A percentile compares a stretch with the other conserved stretches of the same genome.
Evolutionary conservation across 2,113 vertebrate species (phyloP).

Genomic region (Amphiprion percula): DNA sequence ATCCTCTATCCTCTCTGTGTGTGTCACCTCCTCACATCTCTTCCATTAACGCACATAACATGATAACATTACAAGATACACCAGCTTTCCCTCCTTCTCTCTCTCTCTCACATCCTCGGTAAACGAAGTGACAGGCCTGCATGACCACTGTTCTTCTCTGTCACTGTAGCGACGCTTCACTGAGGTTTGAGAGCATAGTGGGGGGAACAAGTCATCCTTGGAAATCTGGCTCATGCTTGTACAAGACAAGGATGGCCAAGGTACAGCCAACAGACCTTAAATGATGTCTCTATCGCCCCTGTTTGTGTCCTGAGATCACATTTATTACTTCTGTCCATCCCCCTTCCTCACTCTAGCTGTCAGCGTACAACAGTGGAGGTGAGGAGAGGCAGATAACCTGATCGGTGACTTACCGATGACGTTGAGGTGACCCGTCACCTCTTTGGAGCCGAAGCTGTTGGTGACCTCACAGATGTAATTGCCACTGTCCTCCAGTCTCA

Average conservation of each 20-base stretch:
- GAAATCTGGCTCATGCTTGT: conserved; percentile 43
- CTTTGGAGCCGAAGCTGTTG: conserved; percentile 97
- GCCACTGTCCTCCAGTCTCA: conserved; percentile 95
- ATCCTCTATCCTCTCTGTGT: conserved; percentile 12
- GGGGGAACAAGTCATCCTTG: conserved; percentile 44
- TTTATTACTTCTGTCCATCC: conserved; percentile 36
- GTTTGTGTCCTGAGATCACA: conserved; percentile 22
- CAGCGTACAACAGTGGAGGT: background rate
- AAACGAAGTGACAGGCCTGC: conserved; percentile 20
- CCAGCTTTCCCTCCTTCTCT: background rate
- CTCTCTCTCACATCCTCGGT: background rate
- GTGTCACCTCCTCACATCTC: conserved; percentile 10
- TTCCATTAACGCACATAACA: conserved; percentile 27
- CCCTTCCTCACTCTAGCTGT: conserved; percentile 22
- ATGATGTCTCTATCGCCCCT: conserved; percentile 28
- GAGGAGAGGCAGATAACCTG: background rate
- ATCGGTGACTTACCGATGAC: conserved; percentile 87
- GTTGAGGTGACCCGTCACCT: conserved; percentile 93
- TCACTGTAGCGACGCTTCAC: conserved; percentile 12
- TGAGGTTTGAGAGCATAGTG: conserved; percentile 45
- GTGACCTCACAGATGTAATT: conserved; percentile 98
- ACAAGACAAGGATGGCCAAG: background rate
- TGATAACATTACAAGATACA: conserved; percentile 13
- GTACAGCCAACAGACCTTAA: conserved; percentile 49
- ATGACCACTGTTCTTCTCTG: conserved; percentile 33